Evolutionary conservation across 2,888 invertebrate genomes (phyloP).

Genomic region (Mythimna pallens): DNA sequence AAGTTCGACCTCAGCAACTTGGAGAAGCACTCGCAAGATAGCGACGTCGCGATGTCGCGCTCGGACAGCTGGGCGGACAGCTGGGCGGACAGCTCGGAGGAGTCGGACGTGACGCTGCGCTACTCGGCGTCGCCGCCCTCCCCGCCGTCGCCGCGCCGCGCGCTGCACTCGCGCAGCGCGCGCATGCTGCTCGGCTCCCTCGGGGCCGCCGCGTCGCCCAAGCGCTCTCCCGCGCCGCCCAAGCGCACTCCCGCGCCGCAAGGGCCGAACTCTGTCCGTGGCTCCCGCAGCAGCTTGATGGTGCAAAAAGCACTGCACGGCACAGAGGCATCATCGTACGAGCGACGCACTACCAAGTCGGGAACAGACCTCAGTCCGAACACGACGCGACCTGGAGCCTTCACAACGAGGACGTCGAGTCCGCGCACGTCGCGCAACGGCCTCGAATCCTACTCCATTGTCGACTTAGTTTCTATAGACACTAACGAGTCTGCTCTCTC

Average conservation of each 20-base stretch:
- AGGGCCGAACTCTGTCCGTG: constrained; percentile 45
- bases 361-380: constrained; percentile 50
- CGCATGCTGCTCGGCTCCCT: constrained; percentile 68
- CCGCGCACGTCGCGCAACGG: constrained; percentile 50
- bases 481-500: constrained; percentile 72
- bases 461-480: constrained; percentile 82
- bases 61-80: background rate
- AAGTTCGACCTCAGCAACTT: constrained; percentile 86
- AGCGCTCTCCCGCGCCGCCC: background rate
- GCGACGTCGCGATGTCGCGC: constrained; percentile 50
- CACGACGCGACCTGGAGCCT: constrained; percentile 63
- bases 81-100: constrained; percentile 48
- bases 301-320: constrained; percentile 70
- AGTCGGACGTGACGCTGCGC: constrained; percentile 72
- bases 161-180: constrained; percentile 75
- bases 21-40: constrained; percentile 61
- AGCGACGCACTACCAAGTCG: constrained; percentile 24
- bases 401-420: constrained; percentile 67
- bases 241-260: background rate
- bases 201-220: constrained; percentile 41
- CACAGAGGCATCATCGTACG: constrained; percentile 21
- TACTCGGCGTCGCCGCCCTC: constrained; percentile 76
- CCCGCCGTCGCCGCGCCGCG: constrained; percentile 75
- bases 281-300: constrained; percentile 71
- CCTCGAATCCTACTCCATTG: constrained; percentile 82